Percentiles rank a stretch among this genome's conserved stretches.
Conservation (phyloP, 2,113 vertebrate genomes). For the Ardeotis arabs region DNA sequence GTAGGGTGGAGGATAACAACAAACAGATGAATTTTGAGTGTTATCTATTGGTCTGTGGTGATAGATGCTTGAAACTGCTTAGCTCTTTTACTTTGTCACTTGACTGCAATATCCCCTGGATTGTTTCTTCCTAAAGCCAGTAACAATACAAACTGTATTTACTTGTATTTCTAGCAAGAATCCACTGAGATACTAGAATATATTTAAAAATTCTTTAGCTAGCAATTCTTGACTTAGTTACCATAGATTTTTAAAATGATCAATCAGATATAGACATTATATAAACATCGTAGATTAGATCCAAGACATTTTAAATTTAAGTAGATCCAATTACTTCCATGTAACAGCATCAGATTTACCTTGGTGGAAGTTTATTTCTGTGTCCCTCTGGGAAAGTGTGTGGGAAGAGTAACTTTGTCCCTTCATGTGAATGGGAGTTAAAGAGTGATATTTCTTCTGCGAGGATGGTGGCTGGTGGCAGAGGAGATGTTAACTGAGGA, state of each 20-base stretch:
- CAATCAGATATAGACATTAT: background rate
- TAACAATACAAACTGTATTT: too few relatives aligned
- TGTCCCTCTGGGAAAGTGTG: background rate
- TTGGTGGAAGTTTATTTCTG: background rate
- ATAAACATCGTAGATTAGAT: background rate
- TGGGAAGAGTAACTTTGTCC: background rate
- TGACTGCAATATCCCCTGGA: too few relatives aligned
- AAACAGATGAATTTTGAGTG: background rate
- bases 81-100: background rate
- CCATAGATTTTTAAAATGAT: background rate
- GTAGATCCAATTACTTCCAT: background rate
- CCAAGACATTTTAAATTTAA: background rate
- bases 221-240: background rate
- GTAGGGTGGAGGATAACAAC: background rate
- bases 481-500: background rate
- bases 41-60: background rate
- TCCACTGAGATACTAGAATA: background rate
- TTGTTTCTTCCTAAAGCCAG: too few relatives aligned
- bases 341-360: background rate
- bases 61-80: background rate
- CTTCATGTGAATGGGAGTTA: background rate
- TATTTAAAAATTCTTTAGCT: background rate
- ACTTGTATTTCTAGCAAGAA: background rate
- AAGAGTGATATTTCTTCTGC: background rate
- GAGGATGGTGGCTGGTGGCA: background rate